These are phyloP conservation scores for Lasioglossum albipes DNA, from an alignment of 1,140 invertebrate species.

Conservation along the genomic window DNA sequence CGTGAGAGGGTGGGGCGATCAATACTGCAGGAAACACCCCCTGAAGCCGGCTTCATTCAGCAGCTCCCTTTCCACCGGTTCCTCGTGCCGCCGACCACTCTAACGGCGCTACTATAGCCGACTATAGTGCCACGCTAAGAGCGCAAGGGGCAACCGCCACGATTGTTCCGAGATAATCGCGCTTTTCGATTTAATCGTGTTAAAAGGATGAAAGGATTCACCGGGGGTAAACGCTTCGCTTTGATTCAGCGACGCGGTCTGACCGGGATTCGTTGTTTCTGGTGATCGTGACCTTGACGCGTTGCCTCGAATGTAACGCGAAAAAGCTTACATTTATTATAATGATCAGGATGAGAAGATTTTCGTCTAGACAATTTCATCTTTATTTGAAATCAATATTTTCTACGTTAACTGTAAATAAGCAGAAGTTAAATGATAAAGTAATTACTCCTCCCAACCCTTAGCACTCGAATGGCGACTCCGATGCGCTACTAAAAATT, in stretches of 20 bases:
- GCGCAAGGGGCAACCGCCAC: conserved; percentile 14
- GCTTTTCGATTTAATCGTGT: conserved; percentile 44
- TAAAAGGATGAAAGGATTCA: conserved; percentile 23
- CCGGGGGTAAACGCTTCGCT: neutral
- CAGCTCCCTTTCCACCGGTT: conserved; percentile 46
- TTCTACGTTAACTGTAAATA: no score
- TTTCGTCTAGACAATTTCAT: no score
- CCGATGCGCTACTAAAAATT: no score
- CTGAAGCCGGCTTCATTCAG: conserved; percentile 74
- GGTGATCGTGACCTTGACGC: no score
- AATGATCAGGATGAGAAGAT: no score
- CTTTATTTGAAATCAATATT: no score
- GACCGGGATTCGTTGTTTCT: neutral
- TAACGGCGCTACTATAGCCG: conserved; percentile 42
- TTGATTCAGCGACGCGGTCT: neutral
- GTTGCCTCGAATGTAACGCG: no score
- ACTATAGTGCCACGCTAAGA: conserved; percentile 26
- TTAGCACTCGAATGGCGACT: no score
- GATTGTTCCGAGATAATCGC: conserved; percentile 38
- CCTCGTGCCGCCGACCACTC: conserved; percentile 25
- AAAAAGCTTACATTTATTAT: no score
- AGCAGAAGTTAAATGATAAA: no score
- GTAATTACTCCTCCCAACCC: no score
- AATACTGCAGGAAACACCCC: conserved; percentile 70
- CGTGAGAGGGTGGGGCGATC: conserved; percentile 71